phyloP scores from a whole-genome alignment of 2,888 invertebrate genomes.

The Chromoteleia sp. region DNA sequence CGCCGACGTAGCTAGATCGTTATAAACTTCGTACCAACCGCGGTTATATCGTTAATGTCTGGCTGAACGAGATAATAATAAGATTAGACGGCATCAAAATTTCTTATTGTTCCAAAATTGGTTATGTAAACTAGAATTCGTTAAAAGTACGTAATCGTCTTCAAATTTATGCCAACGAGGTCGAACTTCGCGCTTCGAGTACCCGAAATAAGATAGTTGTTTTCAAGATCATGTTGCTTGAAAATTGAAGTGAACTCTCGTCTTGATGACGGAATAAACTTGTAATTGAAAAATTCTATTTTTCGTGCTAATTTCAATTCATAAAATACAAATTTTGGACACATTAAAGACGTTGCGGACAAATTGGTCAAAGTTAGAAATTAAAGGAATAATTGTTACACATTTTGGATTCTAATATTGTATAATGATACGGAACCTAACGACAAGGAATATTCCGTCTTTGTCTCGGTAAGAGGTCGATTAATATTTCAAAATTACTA shows the following conservation, averaged over 20 bases:
- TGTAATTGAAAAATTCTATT: no score
- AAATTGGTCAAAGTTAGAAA: no score
- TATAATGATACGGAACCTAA: background rate
- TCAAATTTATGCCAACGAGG: background rate
- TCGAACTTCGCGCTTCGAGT: background rate
- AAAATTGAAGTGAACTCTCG: no score
- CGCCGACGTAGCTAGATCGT: slow-evolving; percentile 5
- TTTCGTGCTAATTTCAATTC: no score
- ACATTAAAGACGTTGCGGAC: no score
- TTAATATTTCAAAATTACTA: slow-evolving; percentile 29
- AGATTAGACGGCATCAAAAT: slow-evolving; percentile 9
- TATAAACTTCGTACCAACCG: slow-evolving; percentile 19
- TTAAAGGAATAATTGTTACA: no score
- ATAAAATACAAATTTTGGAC: no score
- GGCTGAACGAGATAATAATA: slow-evolving; percentile 5
- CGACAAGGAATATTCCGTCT: no score
- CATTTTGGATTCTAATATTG: background rate
- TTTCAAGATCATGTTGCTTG: background rate
- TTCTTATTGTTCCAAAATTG: background rate
- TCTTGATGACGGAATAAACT: no score
- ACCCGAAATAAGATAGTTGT: no score
- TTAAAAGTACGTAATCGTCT: background rate
- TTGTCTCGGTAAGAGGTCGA: background rate
- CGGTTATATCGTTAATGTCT: slow-evolving; percentile 4
- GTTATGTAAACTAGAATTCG: background rate